Evolutionary conservation across 92 coral and sea anemone genomes (phyloP).

Genomic region (Nematostella vectensis): DNA sequence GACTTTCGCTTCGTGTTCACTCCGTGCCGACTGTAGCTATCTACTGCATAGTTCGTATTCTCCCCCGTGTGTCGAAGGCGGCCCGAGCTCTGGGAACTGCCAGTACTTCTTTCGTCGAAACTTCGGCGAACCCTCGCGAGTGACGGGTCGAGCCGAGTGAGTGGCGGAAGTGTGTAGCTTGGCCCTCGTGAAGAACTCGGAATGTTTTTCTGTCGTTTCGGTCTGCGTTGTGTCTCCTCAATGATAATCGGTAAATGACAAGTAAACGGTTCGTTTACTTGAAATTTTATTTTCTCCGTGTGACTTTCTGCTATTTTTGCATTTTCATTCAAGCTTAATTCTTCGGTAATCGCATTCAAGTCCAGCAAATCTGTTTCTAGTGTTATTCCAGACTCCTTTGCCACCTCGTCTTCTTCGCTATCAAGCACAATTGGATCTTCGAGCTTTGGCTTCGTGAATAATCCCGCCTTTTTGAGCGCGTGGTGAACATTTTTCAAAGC

Average conservation of each 20-base stretch:
- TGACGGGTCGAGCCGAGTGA: background rate
- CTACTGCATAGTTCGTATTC: background rate
- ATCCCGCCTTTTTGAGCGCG: constrained; percentile 1
- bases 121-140: background rate
- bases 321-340: background rate
- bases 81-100: background rate
- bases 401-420: background rate
- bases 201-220: background rate
- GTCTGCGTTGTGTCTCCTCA: background rate
- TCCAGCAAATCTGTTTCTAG: background rate
- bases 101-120: background rate
- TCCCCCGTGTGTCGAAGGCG: background rate
- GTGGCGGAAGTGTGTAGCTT: constrained; percentile 1
- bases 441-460: background rate
- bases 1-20: background rate
- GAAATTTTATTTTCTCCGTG: background rate
- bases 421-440: background rate
- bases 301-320: background rate
- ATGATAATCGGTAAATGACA: constrained; percentile 3
- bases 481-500: constrained; percentile 33
- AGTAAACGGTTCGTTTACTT: background rate
- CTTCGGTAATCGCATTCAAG: background rate
- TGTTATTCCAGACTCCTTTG: background rate
- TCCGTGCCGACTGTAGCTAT: constrained; percentile 2
- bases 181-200: too few species aligned